Conservation (phyloP, 2,113 vertebrate species). For the Gadus macrocephalus region DNA sequence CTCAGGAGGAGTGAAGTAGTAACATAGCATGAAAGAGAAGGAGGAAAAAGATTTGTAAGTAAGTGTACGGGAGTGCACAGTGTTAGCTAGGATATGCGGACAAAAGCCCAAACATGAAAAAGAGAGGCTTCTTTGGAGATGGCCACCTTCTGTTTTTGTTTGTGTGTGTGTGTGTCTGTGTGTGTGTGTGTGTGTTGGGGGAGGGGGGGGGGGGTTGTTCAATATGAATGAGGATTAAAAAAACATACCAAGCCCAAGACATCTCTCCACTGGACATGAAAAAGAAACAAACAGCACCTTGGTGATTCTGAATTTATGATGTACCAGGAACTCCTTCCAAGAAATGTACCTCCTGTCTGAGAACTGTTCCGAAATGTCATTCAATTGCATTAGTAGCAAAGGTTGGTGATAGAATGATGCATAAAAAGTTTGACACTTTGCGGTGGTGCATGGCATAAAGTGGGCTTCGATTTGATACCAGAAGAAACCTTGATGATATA, state of each 20-base stretch:
- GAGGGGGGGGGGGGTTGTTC: conserved; percentile 26
- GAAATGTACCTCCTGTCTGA: not conserved
- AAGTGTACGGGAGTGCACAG: too few relatives aligned
- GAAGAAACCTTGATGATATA: not conserved
- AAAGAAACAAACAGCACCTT: conserved; percentile 76
- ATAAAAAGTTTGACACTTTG: too few relatives aligned
- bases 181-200: not conserved
- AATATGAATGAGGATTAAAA: conserved; percentile 5
- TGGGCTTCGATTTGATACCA: too few relatives aligned
- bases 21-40: too few relatives aligned
- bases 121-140: not conserved
- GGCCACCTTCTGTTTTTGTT: not conserved
- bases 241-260: conserved; percentile 97
- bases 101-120: too few relatives aligned
- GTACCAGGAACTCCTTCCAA: too few relatives aligned
- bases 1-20: too few relatives aligned
- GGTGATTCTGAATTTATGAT: conserved; percentile 10
- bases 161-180: not conserved
- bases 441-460: too few relatives aligned
- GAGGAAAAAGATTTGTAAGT: too few relatives aligned
- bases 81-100: too few relatives aligned
- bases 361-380: not conserved
- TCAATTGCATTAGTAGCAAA: too few relatives aligned
- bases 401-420: too few relatives aligned
- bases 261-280: conserved; percentile 90